Evolutionary conservation across 1,140 invertebrate genomes (phyloP).

Genomic region (Leptonema lineaticorne): DNA sequence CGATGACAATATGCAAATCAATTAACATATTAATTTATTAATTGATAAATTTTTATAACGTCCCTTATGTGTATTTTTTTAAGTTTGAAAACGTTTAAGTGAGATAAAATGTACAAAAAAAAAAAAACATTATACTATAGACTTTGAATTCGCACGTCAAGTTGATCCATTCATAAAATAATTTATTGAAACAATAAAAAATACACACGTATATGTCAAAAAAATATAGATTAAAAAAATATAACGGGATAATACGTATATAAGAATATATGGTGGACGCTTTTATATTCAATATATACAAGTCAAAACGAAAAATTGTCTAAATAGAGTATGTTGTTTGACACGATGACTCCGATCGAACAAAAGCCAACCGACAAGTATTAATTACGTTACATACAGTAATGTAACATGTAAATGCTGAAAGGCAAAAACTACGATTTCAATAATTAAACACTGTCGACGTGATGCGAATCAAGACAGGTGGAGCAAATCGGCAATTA

Average conservation of each 20-base stretch:
- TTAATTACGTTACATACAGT: background rate
- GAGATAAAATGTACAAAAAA: too few relatives aligned
- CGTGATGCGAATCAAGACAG: background rate
- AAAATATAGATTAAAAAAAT: background rate
- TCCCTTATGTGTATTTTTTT: too few relatives aligned
- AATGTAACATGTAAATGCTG: background rate
- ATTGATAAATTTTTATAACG: too few relatives aligned
- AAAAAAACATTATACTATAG: too few relatives aligned
- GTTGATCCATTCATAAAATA: too few relatives aligned
- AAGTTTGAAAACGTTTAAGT: too few relatives aligned
- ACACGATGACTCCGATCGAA: slow-evolving; percentile 7
- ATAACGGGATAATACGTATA: background rate
- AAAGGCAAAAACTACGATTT: background rate
- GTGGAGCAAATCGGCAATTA: background rate
- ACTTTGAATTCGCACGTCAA: too few relatives aligned
- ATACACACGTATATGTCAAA: background rate
- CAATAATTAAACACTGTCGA: background rate
- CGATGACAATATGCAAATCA: too few relatives aligned
- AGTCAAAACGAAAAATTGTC: slow-evolving; percentile 14
- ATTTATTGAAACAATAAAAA: background rate
- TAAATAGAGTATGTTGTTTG: slow-evolving; percentile 1
- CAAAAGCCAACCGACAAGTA: slow-evolving; percentile 9
- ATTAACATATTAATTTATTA: too few relatives aligned
- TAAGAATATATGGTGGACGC: background rate
- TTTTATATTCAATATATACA: background rate